Percentiles rank a stretch among this genome's conserved stretches.
These are phyloP conservation scores for Salvelinus sp. DNA, from an alignment of 2,113 vertebrate species.

Conservation along the genomic window DNA sequence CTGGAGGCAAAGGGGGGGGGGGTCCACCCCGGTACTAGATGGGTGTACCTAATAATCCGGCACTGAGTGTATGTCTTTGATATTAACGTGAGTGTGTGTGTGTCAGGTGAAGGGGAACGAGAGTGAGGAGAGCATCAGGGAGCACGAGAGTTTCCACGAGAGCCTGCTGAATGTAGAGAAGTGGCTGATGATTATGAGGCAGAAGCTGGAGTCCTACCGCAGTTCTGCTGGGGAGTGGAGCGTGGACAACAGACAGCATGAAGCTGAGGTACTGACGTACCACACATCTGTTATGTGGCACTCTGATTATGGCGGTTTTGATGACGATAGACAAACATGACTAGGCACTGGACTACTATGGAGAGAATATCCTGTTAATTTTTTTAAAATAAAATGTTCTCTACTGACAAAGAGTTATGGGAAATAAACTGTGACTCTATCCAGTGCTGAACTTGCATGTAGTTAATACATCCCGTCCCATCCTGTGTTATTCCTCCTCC, in stretches of 20 bases:
- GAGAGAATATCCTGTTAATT: too few relatives aligned
- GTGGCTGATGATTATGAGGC: slow-evolving; percentile 78
- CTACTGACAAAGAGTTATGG: too few relatives aligned
- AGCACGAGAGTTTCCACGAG: slow-evolving; percentile 79
- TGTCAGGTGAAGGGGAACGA: slow-evolving; percentile 59
- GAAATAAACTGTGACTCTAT: too few relatives aligned
- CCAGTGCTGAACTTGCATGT: too few relatives aligned
- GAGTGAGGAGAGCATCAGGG: slow-evolving; percentile 66
- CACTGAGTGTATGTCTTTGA: not conserved
- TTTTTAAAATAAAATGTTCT: too few relatives aligned
- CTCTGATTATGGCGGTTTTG: not conserved
- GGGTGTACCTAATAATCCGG: too few relatives aligned
- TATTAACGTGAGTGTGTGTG: not conserved
- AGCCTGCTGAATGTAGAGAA: slow-evolving; percentile 77
- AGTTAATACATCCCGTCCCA: too few relatives aligned
- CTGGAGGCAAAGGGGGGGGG: too few relatives aligned
- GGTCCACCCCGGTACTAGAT: too few relatives aligned
- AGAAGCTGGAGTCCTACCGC: slow-evolving; percentile 75
- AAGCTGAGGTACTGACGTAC: slow-evolving; percentile 75
- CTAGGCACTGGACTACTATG: too few relatives aligned
- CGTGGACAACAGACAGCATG: slow-evolving; percentile 56
- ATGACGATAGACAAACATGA: too few relatives aligned
- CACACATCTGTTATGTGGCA: not conserved
- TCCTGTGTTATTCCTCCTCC: not conserved
- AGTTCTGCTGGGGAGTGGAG: slow-evolving; percentile 62